Conservation (phyloP, 2,797 vertebrate species). For the Semotilus atromaculatus region DNA sequence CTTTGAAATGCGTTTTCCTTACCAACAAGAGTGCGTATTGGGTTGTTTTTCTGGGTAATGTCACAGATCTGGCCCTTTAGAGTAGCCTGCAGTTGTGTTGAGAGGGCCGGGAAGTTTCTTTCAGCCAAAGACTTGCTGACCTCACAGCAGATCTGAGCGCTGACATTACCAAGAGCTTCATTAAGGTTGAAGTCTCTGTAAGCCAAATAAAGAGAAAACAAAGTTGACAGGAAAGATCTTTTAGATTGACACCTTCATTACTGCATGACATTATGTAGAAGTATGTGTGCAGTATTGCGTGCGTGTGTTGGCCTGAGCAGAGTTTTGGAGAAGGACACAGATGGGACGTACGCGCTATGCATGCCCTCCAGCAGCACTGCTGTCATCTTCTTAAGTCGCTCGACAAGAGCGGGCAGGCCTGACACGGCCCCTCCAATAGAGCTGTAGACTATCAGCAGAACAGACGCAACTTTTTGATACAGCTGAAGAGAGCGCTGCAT, state of each 20-base stretch:
- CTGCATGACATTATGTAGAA: neutral
- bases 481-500: constrained; percentile 84
- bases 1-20: constrained; percentile 60
- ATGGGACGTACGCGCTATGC: constrained; percentile 82
- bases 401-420: constrained; percentile 81
- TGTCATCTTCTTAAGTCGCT: constrained; percentile 86
- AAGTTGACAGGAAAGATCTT: neutral
- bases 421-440: constrained; percentile 81
- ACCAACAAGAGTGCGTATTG: constrained; percentile 89
- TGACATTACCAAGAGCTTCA: constrained; percentile 82
- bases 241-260: neutral
- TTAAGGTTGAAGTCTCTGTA: constrained; percentile 83
- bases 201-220: neutral
- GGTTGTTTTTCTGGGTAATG: constrained; percentile 84
- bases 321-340: neutral
- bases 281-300: neutral
- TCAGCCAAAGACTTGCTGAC: constrained; percentile 86
- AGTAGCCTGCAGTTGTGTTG: constrained; percentile 79
- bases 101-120: constrained; percentile 79
- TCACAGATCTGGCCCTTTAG: constrained; percentile 87
- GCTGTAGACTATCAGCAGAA: constrained; percentile 89
- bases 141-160: constrained; percentile 84
- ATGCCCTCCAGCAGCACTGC: constrained; percentile 88
- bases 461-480: constrained; percentile 82
- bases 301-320: neutral